Evolutionary conservation across 2,113 vertebrate species (phyloP).

Genomic region (Ophthalmolycus amberensis): DNA sequence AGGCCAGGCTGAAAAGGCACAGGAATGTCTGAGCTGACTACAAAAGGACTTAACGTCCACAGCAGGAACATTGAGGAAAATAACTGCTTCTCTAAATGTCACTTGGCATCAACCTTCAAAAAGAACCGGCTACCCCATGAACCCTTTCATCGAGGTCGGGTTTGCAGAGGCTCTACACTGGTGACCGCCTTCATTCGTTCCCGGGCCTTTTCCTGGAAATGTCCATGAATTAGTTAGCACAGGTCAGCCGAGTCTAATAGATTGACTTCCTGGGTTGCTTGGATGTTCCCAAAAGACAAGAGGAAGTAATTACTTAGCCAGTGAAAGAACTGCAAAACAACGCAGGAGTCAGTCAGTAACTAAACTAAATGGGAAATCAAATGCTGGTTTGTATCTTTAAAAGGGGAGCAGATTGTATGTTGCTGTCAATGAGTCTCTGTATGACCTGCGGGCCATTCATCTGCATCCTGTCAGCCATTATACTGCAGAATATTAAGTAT

Average conservation of each 20-base stretch:
- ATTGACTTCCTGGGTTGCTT: slow-evolving; percentile 19
- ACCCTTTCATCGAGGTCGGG: slow-evolving; percentile 38
- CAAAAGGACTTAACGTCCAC: slow-evolving; percentile 16
- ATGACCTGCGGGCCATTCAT: slow-evolving; percentile 12
- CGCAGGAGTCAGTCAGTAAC: not conserved
- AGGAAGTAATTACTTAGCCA: slow-evolving; percentile 1
- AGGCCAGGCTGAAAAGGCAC: not conserved
- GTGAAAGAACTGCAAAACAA: not conserved
- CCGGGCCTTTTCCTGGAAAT: slow-evolving; percentile 59
- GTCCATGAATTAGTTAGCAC: slow-evolving; percentile 67
- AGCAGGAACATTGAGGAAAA: slow-evolving; percentile 34
- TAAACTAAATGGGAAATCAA: not conserved
- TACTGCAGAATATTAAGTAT: slow-evolving; percentile 23
- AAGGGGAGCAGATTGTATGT: not conserved
- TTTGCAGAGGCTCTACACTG: slow-evolving; percentile 16
- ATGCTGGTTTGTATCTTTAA: not conserved
- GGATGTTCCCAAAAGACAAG: slow-evolving; percentile 7
- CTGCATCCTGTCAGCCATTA: not conserved
- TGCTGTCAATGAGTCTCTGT: not conserved
- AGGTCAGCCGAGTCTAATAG: slow-evolving; percentile 47
- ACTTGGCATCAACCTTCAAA: slow-evolving; percentile 49
- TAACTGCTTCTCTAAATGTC: slow-evolving; percentile 38
- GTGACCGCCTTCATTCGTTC: slow-evolving; percentile 38
- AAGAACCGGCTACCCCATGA: slow-evolving; percentile 34
- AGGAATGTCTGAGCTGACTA: slow-evolving; percentile 3